Evolutionary conservation across 2,888 invertebrate genomes (phyloP).

Genomic region (Aethes cnicana): DNA sequence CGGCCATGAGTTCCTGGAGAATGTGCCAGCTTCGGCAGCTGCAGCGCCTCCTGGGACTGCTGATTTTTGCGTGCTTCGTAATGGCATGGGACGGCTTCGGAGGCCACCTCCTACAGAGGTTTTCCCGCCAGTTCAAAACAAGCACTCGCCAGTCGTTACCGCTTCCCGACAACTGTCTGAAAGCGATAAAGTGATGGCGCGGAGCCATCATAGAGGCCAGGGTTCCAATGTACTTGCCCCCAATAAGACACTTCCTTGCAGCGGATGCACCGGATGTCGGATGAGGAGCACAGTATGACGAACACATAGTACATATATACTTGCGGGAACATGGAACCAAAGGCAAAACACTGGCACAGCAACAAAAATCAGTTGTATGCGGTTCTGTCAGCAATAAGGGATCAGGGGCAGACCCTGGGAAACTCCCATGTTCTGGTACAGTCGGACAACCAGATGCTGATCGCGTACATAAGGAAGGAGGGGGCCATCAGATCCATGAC

Average conservation of each 20-base stretch:
- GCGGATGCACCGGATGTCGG: conserved; percentile 33
- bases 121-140: not conserved
- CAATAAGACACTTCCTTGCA: conserved; percentile 7
- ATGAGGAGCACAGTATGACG: conserved; percentile 32
- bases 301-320: too few relatives aligned
- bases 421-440: not conserved
- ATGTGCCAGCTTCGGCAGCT: not conserved
- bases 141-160: not conserved
- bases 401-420: not conserved
- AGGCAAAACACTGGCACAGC: conserved; percentile 15
- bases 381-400: conserved; percentile 15
- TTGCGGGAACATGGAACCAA: conserved; percentile 21
- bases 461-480: conserved; percentile 35
- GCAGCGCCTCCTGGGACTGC: conserved; percentile 2
- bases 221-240: not conserved
- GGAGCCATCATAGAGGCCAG: not conserved
- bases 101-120: conserved; percentile 2
- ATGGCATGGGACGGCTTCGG: not conserved
- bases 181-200: conserved; percentile 21
- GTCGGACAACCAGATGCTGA: conserved; percentile 36
- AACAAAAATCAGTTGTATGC: conserved; percentile 31
- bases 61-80: conserved; percentile 6
- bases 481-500: conserved; percentile 34
- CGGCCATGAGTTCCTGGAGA: not conserved
- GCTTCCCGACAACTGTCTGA: too few relatives aligned